phyloP scores from a whole-genome alignment of 2,888 invertebrate genomes.

The Tetheella fluctuosa region DNA sequence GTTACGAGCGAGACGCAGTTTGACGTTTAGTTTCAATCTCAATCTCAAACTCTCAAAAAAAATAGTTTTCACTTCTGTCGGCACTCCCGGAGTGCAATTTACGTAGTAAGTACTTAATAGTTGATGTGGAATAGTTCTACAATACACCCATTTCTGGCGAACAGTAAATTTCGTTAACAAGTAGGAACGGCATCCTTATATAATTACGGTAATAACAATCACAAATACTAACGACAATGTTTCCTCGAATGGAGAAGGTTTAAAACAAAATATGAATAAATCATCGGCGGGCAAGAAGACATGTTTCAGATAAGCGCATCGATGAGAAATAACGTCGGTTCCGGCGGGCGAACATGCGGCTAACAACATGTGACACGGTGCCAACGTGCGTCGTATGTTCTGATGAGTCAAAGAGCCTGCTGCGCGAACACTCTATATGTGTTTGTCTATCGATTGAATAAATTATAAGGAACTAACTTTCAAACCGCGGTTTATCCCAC shows the following conservation, averaged over 20 bases:
- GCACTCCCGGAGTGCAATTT: too few relatives aligned
- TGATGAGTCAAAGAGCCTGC: slow-evolving; percentile 49
- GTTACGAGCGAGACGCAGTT: too few relatives aligned
- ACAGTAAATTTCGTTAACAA: background rate
- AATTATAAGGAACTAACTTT: background rate
- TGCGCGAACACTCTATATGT: slow-evolving; percentile 35
- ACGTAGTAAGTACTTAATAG: too few relatives aligned
- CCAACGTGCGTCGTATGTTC: slow-evolving; percentile 43
- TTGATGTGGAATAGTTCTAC: too few relatives aligned
- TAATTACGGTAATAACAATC: slow-evolving; percentile 59
- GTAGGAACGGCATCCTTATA: slow-evolving; percentile 37
- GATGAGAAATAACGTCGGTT: slow-evolving; percentile 67
- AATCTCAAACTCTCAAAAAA: too few relatives aligned
- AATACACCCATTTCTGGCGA: background rate
- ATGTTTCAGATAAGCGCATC: slow-evolving; percentile 68
- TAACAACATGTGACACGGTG: slow-evolving; percentile 58
- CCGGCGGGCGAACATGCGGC: slow-evolving; percentile 55
- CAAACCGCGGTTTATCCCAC: too few relatives aligned
- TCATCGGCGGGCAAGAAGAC: slow-evolving; percentile 57
- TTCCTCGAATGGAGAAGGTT: slow-evolving; percentile 69
- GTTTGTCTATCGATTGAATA: slow-evolving; percentile 1
- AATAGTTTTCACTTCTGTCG: too few relatives aligned
- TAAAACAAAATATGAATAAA: slow-evolving; percentile 63
- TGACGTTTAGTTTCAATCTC: too few relatives aligned
- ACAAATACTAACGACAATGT: slow-evolving; percentile 64